Conservation (phyloP, 2,888 invertebrate species). For the Aphrophora alni region DNA sequence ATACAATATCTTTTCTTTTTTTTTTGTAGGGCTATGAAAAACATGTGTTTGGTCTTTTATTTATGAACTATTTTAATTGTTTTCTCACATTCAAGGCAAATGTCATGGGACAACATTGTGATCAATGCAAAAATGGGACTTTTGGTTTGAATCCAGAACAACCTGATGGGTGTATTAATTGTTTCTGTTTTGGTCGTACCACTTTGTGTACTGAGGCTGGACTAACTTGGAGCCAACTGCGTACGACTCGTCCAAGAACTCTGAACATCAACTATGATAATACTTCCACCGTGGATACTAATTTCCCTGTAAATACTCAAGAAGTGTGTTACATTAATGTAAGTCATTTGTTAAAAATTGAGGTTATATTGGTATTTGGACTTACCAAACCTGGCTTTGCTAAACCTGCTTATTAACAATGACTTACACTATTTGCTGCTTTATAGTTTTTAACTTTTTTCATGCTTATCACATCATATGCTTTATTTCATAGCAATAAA, state of each 20-base stretch:
- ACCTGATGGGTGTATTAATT: conserved; percentile 88
- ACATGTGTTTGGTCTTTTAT: too few relatives aligned
- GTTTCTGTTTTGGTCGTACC: conserved; percentile 94
- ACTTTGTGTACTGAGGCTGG: conserved; percentile 80
- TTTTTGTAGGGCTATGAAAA: too few relatives aligned
- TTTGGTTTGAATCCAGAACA: conserved; percentile 83
- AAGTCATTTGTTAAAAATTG: conserved; percentile 34
- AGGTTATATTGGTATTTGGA: neutral
- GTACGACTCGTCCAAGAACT: conserved; percentile 59
- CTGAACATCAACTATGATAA: conserved; percentile 53
- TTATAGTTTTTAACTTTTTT: too few relatives aligned
- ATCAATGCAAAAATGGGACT: conserved; percentile 80
- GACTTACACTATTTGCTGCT: too few relatives aligned
- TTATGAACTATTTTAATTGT: too few relatives aligned
- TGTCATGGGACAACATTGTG: conserved; percentile 84
- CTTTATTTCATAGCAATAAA: too few relatives aligned
- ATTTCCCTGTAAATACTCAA: conserved; percentile 55
- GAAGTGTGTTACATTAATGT: conserved; percentile 57
- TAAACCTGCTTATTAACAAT: too few relatives aligned
- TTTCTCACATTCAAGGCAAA: conserved; percentile 75
- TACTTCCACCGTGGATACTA: conserved; percentile 48
- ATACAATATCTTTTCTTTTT: too few relatives aligned
- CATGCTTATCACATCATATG: too few relatives aligned
- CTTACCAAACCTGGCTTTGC: too few relatives aligned
- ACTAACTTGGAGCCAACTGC: conserved; percentile 82